Conservation (phyloP, 2,888 invertebrate genomes). For the Morpho deidamia region DNA sequence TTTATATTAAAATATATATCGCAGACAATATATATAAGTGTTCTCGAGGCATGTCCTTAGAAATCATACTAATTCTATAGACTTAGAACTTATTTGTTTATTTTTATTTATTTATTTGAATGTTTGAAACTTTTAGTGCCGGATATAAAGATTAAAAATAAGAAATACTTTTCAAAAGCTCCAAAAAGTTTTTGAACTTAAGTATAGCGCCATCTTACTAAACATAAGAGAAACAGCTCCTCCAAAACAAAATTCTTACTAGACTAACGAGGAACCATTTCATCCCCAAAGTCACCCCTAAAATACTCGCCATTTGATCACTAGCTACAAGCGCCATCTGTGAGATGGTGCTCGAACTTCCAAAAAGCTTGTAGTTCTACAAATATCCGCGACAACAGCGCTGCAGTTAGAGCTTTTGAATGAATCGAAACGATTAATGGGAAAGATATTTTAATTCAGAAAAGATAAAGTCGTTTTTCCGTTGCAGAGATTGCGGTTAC, state of each 20-base stretch:
- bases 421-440: slow-evolving; percentile 40
- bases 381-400: slow-evolving; percentile 48
- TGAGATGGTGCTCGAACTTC: slow-evolving; percentile 56
- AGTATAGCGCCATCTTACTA: slow-evolving; percentile 21
- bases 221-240: slow-evolving; percentile 6
- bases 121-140: too few species aligned
- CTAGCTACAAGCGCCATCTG: slow-evolving; percentile 55
- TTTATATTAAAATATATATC: too few species aligned
- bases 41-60: too few species aligned
- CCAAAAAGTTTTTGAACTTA: neutral
- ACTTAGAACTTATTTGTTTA: too few species aligned
- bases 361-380: slow-evolving; percentile 56
- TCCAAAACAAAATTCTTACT: slow-evolving; percentile 15
- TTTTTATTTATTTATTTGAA: too few species aligned
- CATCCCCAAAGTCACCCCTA: slow-evolving; percentile 41
- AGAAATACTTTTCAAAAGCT: too few species aligned
- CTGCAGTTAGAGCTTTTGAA: slow-evolving; percentile 60
- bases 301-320: slow-evolving; percentile 34
- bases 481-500: slow-evolving; percentile 33
- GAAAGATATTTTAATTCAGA: slow-evolving; percentile 35
- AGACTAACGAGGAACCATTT: slow-evolving; percentile 33
- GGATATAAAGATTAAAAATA: too few species aligned
- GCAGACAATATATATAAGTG: too few species aligned
- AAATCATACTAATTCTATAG: too few species aligned
- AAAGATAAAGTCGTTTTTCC: slow-evolving; percentile 44